A percentile compares a stretch with the other conserved stretches of the same genome.
These are phyloP conservation scores for Sepioteuthis lessoniana DNA, from an alignment of 2,888 invertebrate genomes.

Conservation along the genomic window DNA sequence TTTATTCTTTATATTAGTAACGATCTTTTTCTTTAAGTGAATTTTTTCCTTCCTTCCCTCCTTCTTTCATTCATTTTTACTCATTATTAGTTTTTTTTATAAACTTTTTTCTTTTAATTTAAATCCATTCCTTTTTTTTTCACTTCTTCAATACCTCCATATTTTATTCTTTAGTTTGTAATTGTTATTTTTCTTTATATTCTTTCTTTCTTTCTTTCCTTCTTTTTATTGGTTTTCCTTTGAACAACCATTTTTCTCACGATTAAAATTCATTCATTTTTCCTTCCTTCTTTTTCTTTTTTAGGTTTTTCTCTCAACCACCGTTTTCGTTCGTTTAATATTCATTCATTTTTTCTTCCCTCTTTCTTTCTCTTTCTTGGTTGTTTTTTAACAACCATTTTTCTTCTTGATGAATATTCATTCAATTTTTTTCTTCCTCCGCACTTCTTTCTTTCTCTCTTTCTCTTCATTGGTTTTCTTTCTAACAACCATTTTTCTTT, in stretches of 20 bases:
- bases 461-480: not conserved
- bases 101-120: not conserved
- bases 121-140: fast-evolving
- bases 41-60: not conserved
- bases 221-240: not conserved
- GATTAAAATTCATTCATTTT: no score
- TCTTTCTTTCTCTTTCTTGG: not conserved
- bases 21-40: no score
- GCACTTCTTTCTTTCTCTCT: no score
- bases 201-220: not conserved
- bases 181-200: not conserved
- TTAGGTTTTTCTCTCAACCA: no score
- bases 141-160: not conserved
- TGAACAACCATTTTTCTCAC: no score
- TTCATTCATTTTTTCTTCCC: no score
- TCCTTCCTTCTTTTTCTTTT: not conserved
- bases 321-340: no score
- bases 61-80: no score
- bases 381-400: not conserved
- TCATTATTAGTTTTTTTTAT: no score
- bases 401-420: not conserved
- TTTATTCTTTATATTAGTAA: no score
- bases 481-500: not conserved
- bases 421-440: no score
- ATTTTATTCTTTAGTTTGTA: not conserved